Percentiles rank a stretch among this genome's conserved stretches.
Conservation (phyloP, 2,797 vertebrate genomes). For the Smutsia temminckii region DNA sequence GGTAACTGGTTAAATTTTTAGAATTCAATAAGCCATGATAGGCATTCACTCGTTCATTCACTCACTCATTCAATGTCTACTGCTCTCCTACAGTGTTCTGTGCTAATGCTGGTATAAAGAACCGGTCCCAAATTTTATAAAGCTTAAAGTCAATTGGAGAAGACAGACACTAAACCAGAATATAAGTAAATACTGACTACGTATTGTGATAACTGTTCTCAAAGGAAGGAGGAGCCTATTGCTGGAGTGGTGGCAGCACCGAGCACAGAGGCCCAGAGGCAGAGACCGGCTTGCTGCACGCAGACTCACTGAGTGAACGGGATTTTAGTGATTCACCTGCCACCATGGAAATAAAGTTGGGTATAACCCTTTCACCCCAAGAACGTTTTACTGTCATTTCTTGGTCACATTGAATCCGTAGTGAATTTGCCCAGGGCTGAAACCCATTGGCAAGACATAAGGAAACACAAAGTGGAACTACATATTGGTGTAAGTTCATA, state of each 20-base stretch:
- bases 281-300: too few species aligned
- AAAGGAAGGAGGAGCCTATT: neutral
- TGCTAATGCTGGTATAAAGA: neutral
- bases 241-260: too few species aligned
- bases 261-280: too few species aligned
- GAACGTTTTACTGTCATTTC: too few species aligned
- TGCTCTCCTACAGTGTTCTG: neutral
- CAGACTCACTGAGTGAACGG: too few species aligned
- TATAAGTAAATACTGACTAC: neutral
- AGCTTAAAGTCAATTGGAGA: neutral
- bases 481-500: neutral
- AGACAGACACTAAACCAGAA: neutral
- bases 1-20: neutral
- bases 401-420: too few species aligned
- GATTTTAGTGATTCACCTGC: too few species aligned
- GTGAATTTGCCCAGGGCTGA: too few species aligned
- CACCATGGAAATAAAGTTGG: too few species aligned
- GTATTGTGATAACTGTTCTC: neutral
- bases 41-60: neutral
- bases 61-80: neutral
- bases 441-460: too few species aligned
- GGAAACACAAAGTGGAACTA: neutral
- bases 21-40: neutral
- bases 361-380: too few species aligned
- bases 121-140: neutral